Conservation (phyloP, 2,797 vertebrate species). For the Menidia menidia region DNA sequence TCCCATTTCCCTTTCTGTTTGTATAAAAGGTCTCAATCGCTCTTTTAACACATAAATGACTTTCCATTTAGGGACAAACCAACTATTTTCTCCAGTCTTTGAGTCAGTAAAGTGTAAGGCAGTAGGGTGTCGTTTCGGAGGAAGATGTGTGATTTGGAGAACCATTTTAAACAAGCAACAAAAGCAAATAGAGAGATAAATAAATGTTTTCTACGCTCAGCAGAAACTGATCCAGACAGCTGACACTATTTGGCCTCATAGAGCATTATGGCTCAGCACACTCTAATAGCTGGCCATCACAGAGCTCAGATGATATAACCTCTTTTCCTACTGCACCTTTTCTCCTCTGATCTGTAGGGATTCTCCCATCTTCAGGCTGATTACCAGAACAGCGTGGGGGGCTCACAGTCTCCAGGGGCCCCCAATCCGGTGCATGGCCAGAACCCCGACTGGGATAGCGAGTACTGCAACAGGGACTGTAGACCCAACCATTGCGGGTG, state of each 20-base stretch:
- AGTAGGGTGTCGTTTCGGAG: constrained; percentile 14
- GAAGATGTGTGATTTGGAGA: constrained; percentile 23
- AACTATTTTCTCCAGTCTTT: constrained; percentile 5
- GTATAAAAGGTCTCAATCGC: background rate
- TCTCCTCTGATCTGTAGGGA: constrained; percentile 80
- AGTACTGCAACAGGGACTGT: constrained; percentile 96
- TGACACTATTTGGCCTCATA: constrained; percentile 27
- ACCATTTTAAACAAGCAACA: constrained; percentile 22
- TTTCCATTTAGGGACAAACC: constrained; percentile 4
- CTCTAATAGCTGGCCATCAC: constrained; percentile 18
- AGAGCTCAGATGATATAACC: constrained; percentile 16
- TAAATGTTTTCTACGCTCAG: constrained; percentile 10
- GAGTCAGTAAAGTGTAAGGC: constrained; percentile 26
- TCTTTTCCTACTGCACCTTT: background rate
- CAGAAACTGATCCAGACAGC: constrained; percentile 16
- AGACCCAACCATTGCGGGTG: constrained; percentile 96
- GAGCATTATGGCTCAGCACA: constrained; percentile 35
- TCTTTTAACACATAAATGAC: constrained; percentile 8
- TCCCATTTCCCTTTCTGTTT: background rate
- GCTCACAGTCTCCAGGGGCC: constrained; percentile 92
- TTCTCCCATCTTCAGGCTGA: constrained; percentile 95
- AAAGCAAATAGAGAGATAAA: constrained; percentile 25
- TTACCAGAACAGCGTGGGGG: constrained; percentile 91
- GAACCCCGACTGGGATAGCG: constrained; percentile 93
- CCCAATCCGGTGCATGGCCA: constrained; percentile 88